Base-by-base conservation (phyloP, 2,797 vertebrate species). In the Nannoperca obscura region DNA sequence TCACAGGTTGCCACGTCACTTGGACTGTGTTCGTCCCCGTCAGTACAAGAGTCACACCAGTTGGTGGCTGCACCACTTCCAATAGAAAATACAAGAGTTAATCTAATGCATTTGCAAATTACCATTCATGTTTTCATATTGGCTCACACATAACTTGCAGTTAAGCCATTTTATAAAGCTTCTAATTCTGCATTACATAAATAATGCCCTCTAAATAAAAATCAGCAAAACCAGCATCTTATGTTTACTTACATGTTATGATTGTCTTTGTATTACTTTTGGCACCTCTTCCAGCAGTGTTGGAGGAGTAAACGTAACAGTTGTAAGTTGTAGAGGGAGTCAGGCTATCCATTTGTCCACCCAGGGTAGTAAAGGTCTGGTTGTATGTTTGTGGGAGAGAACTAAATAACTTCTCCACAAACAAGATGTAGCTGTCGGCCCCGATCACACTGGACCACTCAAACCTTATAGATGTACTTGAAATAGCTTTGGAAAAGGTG, bases 61-160 rank as follows among this genome's bases (percentile, higher is more conserved):
- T 71, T 34, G 96, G 96, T 6, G 96, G 95, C 77, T 87, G 91
- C 38, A 95, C 83, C 94, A 96, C 96, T 96, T 78, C 34, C 60
- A 80, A 68, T 38, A 81, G n/a, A 86, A 74, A 86, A 80, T 27
- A 73, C 14, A 71, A 3, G 14, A 2, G 3, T 76, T 71, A 78
- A 65, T 57, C 10, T 46, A 6, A 32, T 22, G 34, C 3, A 38
- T 71, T 24, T 36, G 22, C 1, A 34, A 65, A 40, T 24, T 5
- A 4, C 5, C 2, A 20, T 30, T 24, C 19, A 27, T 24, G 24
- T 22, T 73, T 62, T 13, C n/a, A 59, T 30, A 10, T 22, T 1
- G 15, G 13, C 10, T 53, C 14, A 58, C 22, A 55, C 8, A 58
- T n/a, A 24, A 47, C 4, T 20, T 54, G 7, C 4, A 32, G 12